Conservation (phyloP, 2,888 invertebrate genomes). For the Caenorhabditis japonica region DNA sequence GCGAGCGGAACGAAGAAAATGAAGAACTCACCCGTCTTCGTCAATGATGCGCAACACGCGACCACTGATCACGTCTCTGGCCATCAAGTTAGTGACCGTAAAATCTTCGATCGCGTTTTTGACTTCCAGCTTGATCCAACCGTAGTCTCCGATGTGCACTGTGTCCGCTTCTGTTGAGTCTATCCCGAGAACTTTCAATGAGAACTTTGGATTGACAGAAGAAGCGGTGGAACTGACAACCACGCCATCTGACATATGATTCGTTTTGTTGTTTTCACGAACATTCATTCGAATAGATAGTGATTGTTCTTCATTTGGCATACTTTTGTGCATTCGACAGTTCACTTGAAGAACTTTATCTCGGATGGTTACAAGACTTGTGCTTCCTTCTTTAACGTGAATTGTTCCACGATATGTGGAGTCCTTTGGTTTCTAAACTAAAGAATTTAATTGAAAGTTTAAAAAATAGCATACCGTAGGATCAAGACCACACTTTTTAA, state of each 20-base stretch:
- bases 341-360: conserved; percentile 70
- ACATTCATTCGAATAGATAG: conserved; percentile 56
- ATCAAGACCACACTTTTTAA: conserved; percentile 66
- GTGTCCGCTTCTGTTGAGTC: conserved; percentile 42
- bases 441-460: too few species aligned
- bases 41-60: conserved; percentile 36
- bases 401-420: conserved; percentile 47
- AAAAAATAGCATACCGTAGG: conserved; percentile 24
- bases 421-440: conserved; percentile 16
- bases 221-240: conserved; percentile 17
- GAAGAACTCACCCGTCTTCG: conserved; percentile 42
- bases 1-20: background rate
- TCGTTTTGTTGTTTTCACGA: conserved; percentile 43
- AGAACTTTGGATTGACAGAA: conserved; percentile 26
- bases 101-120: conserved; percentile 34
- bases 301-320: conserved; percentile 39
- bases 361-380: conserved; percentile 68
- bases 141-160: conserved; percentile 51
- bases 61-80: conserved; percentile 31
- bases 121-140: conserved; percentile 50
- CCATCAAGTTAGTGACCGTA: conserved; percentile 39
- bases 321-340: conserved; percentile 43
- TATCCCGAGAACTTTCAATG: conserved; percentile 37
- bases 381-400: conserved; percentile 71
- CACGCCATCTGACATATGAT: conserved; percentile 32